Percentiles rank a stretch among this genome's conserved stretches.
Evolutionary conservation across 2,797 vertebrate genomes (phyloP).

Genomic region (Crocidura indochinensis): DNA sequence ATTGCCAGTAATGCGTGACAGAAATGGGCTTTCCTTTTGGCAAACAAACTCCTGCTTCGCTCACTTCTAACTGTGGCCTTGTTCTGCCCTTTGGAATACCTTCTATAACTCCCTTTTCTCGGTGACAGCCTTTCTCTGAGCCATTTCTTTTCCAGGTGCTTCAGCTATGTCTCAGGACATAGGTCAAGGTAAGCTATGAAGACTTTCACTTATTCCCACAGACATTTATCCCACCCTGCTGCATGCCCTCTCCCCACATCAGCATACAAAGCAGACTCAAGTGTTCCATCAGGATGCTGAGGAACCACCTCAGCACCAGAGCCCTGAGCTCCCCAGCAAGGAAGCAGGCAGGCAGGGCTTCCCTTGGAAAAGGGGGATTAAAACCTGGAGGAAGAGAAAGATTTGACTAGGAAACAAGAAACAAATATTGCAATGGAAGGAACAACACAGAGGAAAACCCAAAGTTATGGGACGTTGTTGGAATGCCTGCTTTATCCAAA

Average conservation of each 20-base stretch:
- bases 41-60: neutral
- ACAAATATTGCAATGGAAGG: no score
- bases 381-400: neutral
- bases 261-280: fast-evolving
- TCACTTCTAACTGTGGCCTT: neutral
- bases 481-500: no score
- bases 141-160: conserved; percentile 7
- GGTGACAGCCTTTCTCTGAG: neutral
- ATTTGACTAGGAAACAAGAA: neutral
- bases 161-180: neutral
- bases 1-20: neutral
- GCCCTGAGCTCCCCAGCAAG: neutral
- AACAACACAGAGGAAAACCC: neutral
- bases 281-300: fast-evolving
- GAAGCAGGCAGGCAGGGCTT: neutral
- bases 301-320: fast-evolving
- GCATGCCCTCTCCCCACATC: no score
- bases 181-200: neutral
- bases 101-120: no score
- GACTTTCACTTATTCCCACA: neutral
- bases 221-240: fast-evolving
- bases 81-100: neutral
- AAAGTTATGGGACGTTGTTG: neutral
- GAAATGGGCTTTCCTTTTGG: neutral
- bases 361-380: neutral